Conservation (phyloP, 2,113 vertebrate genomes). For the Calonectris borealis region DNA sequence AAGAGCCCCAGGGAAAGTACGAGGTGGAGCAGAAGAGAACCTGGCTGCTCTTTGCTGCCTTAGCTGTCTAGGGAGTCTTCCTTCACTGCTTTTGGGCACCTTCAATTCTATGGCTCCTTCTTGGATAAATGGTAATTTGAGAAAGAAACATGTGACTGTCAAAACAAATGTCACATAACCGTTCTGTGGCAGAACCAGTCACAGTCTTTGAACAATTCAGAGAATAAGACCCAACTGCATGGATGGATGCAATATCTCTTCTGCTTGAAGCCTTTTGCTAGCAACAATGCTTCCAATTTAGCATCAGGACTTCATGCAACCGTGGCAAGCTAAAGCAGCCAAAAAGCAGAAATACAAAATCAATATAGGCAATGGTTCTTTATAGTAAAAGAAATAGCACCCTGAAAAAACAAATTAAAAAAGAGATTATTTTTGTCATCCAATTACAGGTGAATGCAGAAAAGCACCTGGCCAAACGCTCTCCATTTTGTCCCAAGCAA, state of each 20-base stretch:
- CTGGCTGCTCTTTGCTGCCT: not conserved
- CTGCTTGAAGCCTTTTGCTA: not conserved
- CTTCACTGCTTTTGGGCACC: not conserved
- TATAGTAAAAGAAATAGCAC: not conserved
- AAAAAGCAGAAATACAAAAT: constrained; percentile 4
- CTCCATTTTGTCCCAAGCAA: not conserved
- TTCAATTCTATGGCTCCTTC: not conserved
- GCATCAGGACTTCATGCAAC: constrained; percentile 17
- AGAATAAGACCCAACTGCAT: not conserved
- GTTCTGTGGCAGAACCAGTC: not conserved
- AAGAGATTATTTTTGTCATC: not conserved
- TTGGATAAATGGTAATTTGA: not conserved
- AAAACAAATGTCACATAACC: not conserved
- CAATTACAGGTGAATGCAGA: not conserved
- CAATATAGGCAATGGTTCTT: not conserved
- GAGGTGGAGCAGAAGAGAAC: not conserved
- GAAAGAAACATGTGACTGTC: not conserved
- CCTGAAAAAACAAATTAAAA: not conserved
- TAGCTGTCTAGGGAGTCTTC: not conserved
- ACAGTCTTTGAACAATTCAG: not conserved
- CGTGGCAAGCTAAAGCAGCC: constrained; percentile 3
- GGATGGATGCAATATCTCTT: not conserved
- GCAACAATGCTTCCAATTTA: not conserved
- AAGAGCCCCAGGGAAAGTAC: not conserved
- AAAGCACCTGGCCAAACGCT: not conserved